Percentiles rank a stretch among this genome's conserved stretches.
phyloP scores from a whole-genome alignment of 2,113 vertebrate species.

The Anarhynchus alexandrinus region DNA sequence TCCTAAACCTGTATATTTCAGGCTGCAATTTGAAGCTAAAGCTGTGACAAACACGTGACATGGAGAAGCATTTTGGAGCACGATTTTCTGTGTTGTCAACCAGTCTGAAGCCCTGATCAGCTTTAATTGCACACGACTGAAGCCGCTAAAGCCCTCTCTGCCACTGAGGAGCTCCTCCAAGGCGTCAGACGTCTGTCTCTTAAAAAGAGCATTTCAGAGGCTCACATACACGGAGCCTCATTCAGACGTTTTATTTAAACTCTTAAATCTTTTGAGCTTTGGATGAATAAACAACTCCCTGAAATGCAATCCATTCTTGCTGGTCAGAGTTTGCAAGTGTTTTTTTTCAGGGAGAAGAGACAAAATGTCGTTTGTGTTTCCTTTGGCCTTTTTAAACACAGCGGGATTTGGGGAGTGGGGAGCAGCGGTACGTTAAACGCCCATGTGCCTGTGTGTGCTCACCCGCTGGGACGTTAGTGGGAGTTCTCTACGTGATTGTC shows the following conservation, averaged over 20 bases:
- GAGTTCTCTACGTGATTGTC: neutral
- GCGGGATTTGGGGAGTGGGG: neutral
- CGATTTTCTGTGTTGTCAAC: slow-evolving; percentile 37
- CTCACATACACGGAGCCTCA: slow-evolving; percentile 2
- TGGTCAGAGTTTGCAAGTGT: slow-evolving; percentile 36
- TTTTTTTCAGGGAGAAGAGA: slow-evolving; percentile 39
- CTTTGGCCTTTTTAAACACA: neutral
- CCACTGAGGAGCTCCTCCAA: slow-evolving; percentile 21
- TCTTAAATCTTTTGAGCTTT: slow-evolving; percentile 62
- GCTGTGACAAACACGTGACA: slow-evolving; percentile 20
- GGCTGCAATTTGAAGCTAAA: slow-evolving; percentile 69
- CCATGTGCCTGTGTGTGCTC: neutral
- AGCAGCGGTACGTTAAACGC: rapidly evolving
- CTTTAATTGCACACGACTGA: slow-evolving; percentile 36
- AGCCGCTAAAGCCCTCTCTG: slow-evolving; percentile 59
- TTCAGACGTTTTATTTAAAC: slow-evolving; percentile 55
- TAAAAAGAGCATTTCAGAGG: slow-evolving; percentile 54
- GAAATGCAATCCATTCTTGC: slow-evolving; percentile 50
- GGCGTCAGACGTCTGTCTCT: slow-evolving; percentile 66
- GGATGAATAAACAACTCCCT: slow-evolving; percentile 22
- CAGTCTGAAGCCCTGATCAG: slow-evolving; percentile 46
- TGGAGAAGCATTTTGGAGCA: neutral
- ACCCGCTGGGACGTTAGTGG: rapidly evolving
- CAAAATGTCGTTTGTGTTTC: slow-evolving; percentile 37
- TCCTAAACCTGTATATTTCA: slow-evolving; percentile 52